Evolutionary conservation across 2,797 vertebrate species (phyloP).

Genomic region (Trematomus bernacchii): DNA sequence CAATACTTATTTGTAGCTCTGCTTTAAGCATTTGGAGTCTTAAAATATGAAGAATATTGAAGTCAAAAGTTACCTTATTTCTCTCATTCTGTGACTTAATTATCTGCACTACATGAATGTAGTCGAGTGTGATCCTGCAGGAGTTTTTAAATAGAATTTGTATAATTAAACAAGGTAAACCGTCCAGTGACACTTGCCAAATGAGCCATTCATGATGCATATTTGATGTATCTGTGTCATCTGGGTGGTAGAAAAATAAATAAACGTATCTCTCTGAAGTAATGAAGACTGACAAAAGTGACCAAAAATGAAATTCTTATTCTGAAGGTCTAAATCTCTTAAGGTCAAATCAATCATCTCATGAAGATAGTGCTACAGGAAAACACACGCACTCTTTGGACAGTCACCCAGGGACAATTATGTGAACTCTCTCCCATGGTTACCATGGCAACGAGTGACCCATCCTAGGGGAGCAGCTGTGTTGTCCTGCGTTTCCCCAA

Average conservation of each 20-base stretch:
- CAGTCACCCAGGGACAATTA: conserved; percentile 48
- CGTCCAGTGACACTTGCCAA: conserved; percentile 2
- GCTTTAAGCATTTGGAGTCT: background rate
- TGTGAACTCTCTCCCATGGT: conserved; percentile 70
- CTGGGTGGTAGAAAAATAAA: background rate
- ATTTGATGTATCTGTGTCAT: background rate
- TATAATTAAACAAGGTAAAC: background rate
- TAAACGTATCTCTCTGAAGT: background rate
- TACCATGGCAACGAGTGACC: conserved; percentile 66
- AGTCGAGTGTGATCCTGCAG: background rate
- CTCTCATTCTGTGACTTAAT: conserved; percentile 16
- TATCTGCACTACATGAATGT: background rate
- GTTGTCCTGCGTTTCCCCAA: conserved; percentile 38
- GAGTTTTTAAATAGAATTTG: background rate
- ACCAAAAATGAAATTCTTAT: background rate
- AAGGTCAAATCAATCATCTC: conserved; percentile 14
- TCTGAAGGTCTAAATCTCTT: background rate
- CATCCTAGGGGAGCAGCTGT: conserved; percentile 66
- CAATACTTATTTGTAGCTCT: background rate
- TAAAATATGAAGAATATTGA: conserved; percentile 14
- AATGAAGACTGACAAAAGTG: conserved; percentile 17
- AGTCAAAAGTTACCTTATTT: conserved; percentile 33
- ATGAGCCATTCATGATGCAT: conserved; percentile 20
- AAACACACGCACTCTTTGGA: conserved; percentile 9
- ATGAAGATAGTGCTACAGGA: conserved; percentile 9